A percentile compares a stretch with the other conserved stretches of the same genome.
phyloP scores from a whole-genome alignment of 2,113 vertebrate species.

The Heliornis fulica region DNA sequence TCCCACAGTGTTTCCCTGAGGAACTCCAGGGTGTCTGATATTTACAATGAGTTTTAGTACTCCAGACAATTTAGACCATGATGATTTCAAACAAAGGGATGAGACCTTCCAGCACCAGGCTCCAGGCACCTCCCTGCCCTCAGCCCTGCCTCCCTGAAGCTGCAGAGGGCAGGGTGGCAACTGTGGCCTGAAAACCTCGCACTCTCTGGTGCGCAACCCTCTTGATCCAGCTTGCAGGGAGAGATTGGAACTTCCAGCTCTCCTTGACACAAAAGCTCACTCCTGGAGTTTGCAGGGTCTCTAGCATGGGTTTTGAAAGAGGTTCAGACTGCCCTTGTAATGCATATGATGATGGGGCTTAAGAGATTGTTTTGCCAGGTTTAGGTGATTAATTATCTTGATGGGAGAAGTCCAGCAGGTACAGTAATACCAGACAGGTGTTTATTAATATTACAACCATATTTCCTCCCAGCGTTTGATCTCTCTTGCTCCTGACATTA shows the following conservation, averaged over 20 bases:
- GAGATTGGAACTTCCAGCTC: not conserved
- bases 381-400: slow-evolving; percentile 55
- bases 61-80: not conserved
- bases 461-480: slow-evolving; percentile 48
- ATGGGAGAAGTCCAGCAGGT: slow-evolving; percentile 49
- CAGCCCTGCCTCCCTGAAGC: not conserved
- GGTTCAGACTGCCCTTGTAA: not conserved
- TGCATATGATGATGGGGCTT: not conserved
- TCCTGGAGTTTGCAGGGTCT: not conserved
- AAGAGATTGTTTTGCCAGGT: slow-evolving; percentile 38
- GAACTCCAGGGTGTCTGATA: not conserved
- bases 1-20: not conserved
- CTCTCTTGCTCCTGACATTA: slow-evolving; percentile 8
- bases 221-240: not conserved
- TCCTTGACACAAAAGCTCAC: not conserved
- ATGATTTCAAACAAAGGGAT: accelerated
- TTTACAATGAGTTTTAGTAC: not conserved
- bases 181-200: accelerated
- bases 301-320: not conserved
- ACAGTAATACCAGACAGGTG: slow-evolving; percentile 56
- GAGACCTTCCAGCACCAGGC: not conserved
- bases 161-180: accelerated
- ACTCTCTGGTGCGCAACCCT: accelerated
- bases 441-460: slow-evolving; percentile 67
- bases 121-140: accelerated